phyloP scores from a whole-genome alignment of 2,113 vertebrate species.

The Rissa tridactyla region DNA sequence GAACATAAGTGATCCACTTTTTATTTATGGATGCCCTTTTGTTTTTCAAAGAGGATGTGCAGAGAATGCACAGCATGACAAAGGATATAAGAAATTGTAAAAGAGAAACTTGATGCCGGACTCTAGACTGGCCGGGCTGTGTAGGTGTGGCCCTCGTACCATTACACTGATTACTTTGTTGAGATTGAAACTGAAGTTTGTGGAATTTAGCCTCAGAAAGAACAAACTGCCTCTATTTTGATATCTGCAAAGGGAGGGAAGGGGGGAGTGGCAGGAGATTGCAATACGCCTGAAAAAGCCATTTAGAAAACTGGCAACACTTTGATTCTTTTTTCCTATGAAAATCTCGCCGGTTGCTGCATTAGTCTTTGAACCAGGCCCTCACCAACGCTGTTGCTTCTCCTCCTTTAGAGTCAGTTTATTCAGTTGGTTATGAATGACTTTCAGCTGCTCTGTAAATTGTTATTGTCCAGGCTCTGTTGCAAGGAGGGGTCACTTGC shows the following conservation, averaged over 20 bases:
- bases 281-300: not conserved
- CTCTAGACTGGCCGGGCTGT: not conserved
- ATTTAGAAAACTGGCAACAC: slow-evolving; percentile 26
- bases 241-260: not conserved
- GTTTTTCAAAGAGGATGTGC: not conserved
- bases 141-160: not conserved
- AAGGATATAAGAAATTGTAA: not conserved
- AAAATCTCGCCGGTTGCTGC: not conserved
- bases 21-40: slow-evolving; percentile 3
- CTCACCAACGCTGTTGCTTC: not conserved
- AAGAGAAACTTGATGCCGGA: slow-evolving; percentile 10
- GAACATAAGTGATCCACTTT: not conserved
- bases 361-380: not conserved
- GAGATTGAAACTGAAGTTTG: not conserved
- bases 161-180: slow-evolving; percentile 7
- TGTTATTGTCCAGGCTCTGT: slow-evolving; percentile 52
- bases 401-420: slow-evolving; percentile 33
- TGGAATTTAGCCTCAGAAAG: not conserved
- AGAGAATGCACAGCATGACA: not conserved
- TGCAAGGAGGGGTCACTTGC: slow-evolving; percentile 46
- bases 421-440: slow-evolving; percentile 54
- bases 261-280: not conserved
- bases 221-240: slow-evolving; percentile 7
- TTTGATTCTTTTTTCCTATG: not conserved
- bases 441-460: slow-evolving; percentile 64